These are phyloP conservation scores for Lerema accius DNA, from an alignment of 1,140 invertebrate genomes.

Conservation along the genomic window DNA sequence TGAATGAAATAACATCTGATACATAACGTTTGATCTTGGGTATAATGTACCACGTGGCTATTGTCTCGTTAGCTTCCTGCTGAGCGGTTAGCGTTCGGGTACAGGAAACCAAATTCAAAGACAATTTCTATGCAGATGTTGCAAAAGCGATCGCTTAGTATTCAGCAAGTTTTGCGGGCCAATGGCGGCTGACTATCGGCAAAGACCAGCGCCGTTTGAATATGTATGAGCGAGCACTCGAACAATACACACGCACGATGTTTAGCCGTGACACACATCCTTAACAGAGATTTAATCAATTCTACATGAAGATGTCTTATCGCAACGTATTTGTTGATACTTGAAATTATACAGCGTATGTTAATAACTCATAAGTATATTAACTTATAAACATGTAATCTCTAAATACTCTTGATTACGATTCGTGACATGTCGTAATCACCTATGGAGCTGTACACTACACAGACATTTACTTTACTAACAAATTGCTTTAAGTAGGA, in stretches of 20 bases:
- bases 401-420: too few relatives aligned
- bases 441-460: too few relatives aligned
- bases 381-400: too few relatives aligned
- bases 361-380: too few relatives aligned
- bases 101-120: conserved; percentile 71
- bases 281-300: conserved; percentile 55
- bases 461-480: not conserved
- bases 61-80: conserved; percentile 59
- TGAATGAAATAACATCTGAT: conserved; percentile 1
- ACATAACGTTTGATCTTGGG: not conserved
- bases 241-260: conserved; percentile 57
- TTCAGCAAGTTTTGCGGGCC: conserved; percentile 71
- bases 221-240: conserved; percentile 71
- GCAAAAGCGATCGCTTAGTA: conserved; percentile 67
- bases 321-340: conserved; percentile 23
- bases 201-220: conserved; percentile 60
- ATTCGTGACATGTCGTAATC: too few relatives aligned
- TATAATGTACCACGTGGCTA: conserved; percentile 16
- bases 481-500: not conserved
- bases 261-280: conserved; percentile 76
- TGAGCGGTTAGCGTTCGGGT: conserved; percentile 45
- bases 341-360: too few relatives aligned
- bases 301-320: conserved; percentile 37
- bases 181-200: conserved; percentile 69
- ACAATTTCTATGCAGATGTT: conserved; percentile 76